These are phyloP conservation scores for Theocolax elegans DNA, from an alignment of 1,140 invertebrate species.

Conservation along the genomic window DNA sequence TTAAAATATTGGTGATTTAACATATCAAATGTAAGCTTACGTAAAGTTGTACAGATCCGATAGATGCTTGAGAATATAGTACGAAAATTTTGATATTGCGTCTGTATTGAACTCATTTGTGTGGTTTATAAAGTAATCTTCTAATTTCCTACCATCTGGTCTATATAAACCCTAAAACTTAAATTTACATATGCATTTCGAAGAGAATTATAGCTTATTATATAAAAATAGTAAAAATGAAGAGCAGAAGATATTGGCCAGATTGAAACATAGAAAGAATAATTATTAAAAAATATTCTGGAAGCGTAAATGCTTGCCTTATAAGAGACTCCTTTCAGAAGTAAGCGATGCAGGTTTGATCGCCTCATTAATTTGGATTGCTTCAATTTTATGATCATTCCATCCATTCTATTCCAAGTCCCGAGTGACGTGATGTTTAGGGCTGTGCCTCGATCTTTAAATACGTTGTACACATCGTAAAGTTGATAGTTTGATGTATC, in stretches of 20 bases:
- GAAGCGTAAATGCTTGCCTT: background rate
- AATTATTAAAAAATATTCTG: background rate
- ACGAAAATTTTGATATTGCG: conserved; percentile 26
- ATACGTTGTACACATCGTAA: conserved; percentile 26
- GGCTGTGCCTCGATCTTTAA: background rate
- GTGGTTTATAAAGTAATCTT: conserved; percentile 19
- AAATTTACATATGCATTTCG: background rate
- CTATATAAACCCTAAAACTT: conserved; percentile 1
- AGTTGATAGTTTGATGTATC: background rate
- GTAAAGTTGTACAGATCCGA: conserved; percentile 32
- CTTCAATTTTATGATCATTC: background rate
- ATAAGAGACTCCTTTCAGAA: background rate
- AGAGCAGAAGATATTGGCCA: background rate
- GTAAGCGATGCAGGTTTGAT: conserved; percentile 7
- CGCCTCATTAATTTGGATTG: conserved; percentile 10
- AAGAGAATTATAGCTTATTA: background rate
- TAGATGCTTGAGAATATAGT: conserved; percentile 13
- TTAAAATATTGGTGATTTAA: background rate
- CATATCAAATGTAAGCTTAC: conserved; percentile 24
- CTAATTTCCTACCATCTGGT: background rate
- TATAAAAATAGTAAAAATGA: background rate
- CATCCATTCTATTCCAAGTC: conserved; percentile 2
- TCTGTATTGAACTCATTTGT: background rate
- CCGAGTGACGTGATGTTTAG: background rate
- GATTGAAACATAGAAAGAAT: background rate